Base-by-base conservation (phyloP, 2,113 vertebrate genomes). In the Phycodurus eques region DNA sequence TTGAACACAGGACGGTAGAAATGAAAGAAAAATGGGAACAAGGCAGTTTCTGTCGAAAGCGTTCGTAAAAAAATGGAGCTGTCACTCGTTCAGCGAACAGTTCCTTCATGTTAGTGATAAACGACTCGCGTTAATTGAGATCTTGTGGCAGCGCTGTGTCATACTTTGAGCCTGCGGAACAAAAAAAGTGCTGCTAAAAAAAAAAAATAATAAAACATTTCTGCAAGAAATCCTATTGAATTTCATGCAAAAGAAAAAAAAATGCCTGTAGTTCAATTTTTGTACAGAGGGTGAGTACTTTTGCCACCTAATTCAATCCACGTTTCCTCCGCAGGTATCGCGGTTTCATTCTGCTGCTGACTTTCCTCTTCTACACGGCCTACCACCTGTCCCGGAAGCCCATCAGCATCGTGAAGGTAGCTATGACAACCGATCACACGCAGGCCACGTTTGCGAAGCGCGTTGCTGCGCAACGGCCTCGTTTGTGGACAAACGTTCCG, bases 351-450 rank as follows among this genome's bases (percentile, higher is more conserved):
- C 93, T 99, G 35, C 53, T 97, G 9, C 90, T 98, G 61, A 99
- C 98, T 0, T 99, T 99, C 86, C 81, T 99, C 63, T 93, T 95
- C 88, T 99, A 99, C 74, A 93, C 95, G 10, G 93, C 94, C 59
- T 99, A 97, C 77, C 98, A 99, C 87, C 93, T 99, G 71, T 98
- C 98, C 47, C 90, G 98, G 72, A 99, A 99, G 80, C 97, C 96
- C 10, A 96, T 99, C 90, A 99, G 98, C 81, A 94, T 99, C 0
- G 95, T 99, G 44, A 99, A 99, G 95, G 98, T 99, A 80, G 83
- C 22, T 20, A 17, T 4, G 27, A 2, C 56, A 22, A 19, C 10
- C 9, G 1, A 27, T 60, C 57, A 33, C 3, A 11, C 56, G 2
- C 20, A 0, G 27, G 27, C 49, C 53, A 20, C 6, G 13, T 39